Evolutionary conservation across 2,888 invertebrate species (phyloP).

Genomic region (Coelogynopora nodosa): DNA sequence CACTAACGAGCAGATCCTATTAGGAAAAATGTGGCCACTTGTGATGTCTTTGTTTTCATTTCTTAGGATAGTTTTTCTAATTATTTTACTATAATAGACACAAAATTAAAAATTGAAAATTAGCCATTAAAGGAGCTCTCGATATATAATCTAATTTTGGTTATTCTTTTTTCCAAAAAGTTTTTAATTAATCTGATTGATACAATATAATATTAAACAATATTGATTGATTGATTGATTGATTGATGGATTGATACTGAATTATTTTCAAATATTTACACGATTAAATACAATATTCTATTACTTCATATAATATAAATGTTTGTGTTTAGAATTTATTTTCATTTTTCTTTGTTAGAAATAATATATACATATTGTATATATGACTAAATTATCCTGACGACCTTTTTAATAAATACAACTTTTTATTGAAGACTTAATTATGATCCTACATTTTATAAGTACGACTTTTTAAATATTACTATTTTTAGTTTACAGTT

Average conservation of each 20-base stretch:
- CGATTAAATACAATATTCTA: not conserved
- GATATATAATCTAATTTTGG: too few relatives aligned
- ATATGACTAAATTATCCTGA: not conserved
- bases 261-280: not conserved
- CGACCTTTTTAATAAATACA: not conserved
- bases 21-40: too few relatives aligned
- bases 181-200: too few relatives aligned
- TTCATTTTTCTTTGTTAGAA: not conserved
- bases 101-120: too few relatives aligned
- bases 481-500: not conserved
- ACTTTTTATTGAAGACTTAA: not conserved
- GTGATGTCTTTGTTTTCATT: too few relatives aligned
- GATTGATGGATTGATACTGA: not conserved
- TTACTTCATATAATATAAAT: constrained; percentile 16
- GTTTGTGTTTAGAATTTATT: not conserved
- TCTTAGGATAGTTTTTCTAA: too few relatives aligned
- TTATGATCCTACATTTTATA: not conserved
- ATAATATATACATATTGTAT: not conserved
- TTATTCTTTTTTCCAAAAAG: too few relatives aligned
- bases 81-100: too few relatives aligned
- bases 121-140: too few relatives aligned
- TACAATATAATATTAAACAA: too few relatives aligned
- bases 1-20: too few relatives aligned
- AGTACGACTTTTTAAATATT: not conserved
- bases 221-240: too few relatives aligned